Percentiles rank a stretch among this genome's conserved stretches.
Evolutionary conservation across 1,140 invertebrate genomes (phyloP).

Genomic region (Drosophila sproati): DNA sequence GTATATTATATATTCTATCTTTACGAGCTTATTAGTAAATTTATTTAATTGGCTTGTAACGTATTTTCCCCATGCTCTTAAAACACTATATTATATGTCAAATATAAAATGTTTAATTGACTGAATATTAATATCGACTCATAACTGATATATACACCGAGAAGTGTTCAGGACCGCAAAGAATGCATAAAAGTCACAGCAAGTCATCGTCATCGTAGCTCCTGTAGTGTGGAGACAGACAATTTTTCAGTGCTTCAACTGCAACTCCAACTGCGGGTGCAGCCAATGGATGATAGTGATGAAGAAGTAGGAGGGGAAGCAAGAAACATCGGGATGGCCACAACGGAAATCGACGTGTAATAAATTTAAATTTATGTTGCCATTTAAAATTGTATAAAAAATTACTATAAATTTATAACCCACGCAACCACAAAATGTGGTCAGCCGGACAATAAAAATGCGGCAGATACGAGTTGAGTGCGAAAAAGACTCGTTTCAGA

Average conservation of each 20-base stretch:
- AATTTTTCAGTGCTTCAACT: conserved; percentile 7
- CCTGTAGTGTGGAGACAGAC: conserved; percentile 4
- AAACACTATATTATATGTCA: too few relatives aligned
- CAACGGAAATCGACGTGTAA: conserved; percentile 69
- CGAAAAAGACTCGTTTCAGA: conserved; percentile 35
- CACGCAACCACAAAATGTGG: conserved; percentile 71
- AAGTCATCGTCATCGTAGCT: conserved; percentile 5
- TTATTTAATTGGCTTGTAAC: too few relatives aligned
- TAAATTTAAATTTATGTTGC: conserved; percentile 79
- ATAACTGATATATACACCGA: conserved; percentile 1
- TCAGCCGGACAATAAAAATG: conserved; percentile 69
- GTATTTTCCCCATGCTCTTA: too few relatives aligned
- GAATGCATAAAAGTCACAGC: conserved; percentile 27
- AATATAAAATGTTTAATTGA: not conserved
- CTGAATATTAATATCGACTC: not conserved
- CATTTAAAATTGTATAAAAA: conserved; percentile 69
- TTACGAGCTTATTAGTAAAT: too few relatives aligned
- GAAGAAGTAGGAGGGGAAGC: not conserved
- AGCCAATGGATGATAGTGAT: not conserved
- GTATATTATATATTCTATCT: too few relatives aligned
- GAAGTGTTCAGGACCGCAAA: conserved; percentile 25
- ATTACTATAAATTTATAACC: conserved; percentile 74
- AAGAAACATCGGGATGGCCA: conserved; percentile 23
- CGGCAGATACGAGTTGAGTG: conserved; percentile 33
- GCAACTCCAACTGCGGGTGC: not conserved